These are phyloP conservation scores for Pseudomyrmex flavicornis DNA, from an alignment of 1,140 invertebrate genomes.

Conservation along the genomic window DNA sequence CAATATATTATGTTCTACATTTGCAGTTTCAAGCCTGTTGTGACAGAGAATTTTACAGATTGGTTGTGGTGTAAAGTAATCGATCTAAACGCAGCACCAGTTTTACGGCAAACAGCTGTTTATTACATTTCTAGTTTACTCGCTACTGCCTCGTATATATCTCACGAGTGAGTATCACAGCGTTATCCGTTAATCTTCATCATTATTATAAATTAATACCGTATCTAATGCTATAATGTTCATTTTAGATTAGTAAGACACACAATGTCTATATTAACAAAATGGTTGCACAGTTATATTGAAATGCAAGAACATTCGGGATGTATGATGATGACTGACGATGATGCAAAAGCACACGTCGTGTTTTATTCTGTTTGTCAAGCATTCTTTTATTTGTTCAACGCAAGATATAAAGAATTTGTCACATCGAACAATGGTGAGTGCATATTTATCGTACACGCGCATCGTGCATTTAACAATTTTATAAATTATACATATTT, in stretches of 20 bases:
- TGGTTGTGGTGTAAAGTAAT: constrained; percentile 92
- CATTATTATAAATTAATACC: background rate
- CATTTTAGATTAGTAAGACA: constrained; percentile 87
- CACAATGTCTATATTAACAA: constrained; percentile 88
- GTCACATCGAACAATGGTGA: constrained; percentile 91
- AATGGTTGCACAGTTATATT: constrained; percentile 92
- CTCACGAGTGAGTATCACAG: constrained; percentile 86
- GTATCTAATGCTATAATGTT: background rate
- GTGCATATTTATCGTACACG: constrained; percentile 71
- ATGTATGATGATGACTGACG: constrained; percentile 76
- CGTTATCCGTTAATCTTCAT: background rate
- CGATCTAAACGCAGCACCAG: constrained; percentile 87
- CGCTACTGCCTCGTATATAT: constrained; percentile 89
- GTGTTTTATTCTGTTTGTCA: constrained; percentile 97
- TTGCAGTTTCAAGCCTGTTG: constrained; percentile 88
- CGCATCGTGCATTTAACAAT: background rate
- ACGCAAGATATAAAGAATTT: constrained; percentile 94
- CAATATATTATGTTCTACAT: constrained; percentile 93
- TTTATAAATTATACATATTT: constrained; percentile 33
- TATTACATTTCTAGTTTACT: constrained; percentile 92
- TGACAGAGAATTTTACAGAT: constrained; percentile 89
- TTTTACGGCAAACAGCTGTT: constrained; percentile 89
- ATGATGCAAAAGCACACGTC: constrained; percentile 89
- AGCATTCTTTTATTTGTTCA: constrained; percentile 95
- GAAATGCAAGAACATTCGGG: constrained; percentile 86